Evolutionary conservation across 1,140 invertebrate genomes (phyloP).

Genomic region (Drosophila oshimai): DNA sequence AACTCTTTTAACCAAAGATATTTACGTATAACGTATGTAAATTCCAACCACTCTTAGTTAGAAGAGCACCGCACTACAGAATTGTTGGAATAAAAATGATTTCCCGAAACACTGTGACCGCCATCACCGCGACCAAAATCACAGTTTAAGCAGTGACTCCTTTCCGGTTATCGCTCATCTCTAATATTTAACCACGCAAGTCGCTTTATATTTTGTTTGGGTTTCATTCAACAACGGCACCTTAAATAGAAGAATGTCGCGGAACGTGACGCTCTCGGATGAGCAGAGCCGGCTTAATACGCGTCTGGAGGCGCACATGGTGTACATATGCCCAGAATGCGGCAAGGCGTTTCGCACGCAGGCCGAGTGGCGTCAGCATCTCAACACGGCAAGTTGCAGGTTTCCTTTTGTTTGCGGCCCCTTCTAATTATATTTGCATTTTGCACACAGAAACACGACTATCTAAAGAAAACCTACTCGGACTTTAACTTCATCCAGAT

Average conservation of each 20-base stretch:
- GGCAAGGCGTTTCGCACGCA: slow-evolving; percentile 71
- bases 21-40: too few species aligned
- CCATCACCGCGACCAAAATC: background rate
- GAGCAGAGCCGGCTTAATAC: slow-evolving; percentile 64
- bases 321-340: slow-evolving; percentile 75
- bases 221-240: background rate
- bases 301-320: slow-evolving; percentile 69
- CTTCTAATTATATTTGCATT: background rate
- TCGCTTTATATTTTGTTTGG: background rate
- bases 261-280: slow-evolving; percentile 39
- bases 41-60: too few species aligned
- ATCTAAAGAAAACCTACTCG: slow-evolving; percentile 55
- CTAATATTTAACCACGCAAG: background rate
- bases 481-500: slow-evolving; percentile 78
- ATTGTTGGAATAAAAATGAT: too few species aligned
- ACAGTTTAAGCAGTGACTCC: background rate
- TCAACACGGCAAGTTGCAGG: slow-evolving; percentile 45
- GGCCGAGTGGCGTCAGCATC: slow-evolving; percentile 69
- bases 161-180: background rate
- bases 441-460: slow-evolving; percentile 58
- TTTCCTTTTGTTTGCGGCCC: background rate
- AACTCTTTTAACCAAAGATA: too few species aligned
- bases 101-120: background rate
- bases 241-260: slow-evolving; percentile 26
- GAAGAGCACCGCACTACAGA: too few species aligned